Evolutionary conservation across 2,888 invertebrate genomes (phyloP).

Genomic region (Chymomyza fuscimana): DNA sequence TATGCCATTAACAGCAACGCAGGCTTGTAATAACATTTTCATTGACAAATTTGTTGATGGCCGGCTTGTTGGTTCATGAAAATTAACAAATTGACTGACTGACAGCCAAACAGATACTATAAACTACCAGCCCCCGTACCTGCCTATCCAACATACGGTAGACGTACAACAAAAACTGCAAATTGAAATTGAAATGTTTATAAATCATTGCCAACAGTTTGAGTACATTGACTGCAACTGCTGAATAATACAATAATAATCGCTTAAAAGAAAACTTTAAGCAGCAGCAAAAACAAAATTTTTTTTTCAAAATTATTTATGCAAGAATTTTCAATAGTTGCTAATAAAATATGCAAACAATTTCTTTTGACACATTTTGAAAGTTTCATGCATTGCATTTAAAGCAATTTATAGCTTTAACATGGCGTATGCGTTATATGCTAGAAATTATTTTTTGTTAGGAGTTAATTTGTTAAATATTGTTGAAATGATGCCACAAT

Average conservation of each 20-base stretch:
- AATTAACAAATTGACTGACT: constrained; percentile 47
- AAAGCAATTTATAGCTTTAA: neutral
- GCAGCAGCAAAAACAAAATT: neutral
- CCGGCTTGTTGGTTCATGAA: constrained; percentile 43
- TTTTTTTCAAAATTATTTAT: neutral
- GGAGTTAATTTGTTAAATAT: too few relatives aligned
- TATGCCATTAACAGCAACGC: constrained; percentile 53
- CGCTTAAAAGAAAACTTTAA: neutral
- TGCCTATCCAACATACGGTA: too few relatives aligned
- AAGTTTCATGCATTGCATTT: too few relatives aligned
- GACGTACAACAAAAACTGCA: constrained; percentile 6
- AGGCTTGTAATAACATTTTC: constrained; percentile 65
- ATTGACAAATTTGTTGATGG: constrained; percentile 63
- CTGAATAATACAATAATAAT: neutral
- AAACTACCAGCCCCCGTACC: neutral
- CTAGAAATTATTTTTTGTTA: too few relatives aligned
- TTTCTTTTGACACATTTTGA: too few relatives aligned
- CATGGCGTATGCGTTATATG: neutral
- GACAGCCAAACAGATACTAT: constrained; percentile 1
- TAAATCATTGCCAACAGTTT: constrained; percentile 7
- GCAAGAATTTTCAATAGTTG: too few relatives aligned
- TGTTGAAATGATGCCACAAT: too few relatives aligned
- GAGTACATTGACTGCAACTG: constrained; percentile 1
- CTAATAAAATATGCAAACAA: too few relatives aligned
- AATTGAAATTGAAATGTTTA: constrained; percentile 35